These are phyloP conservation scores for Craterocephalus amniculus DNA, from an alignment of 2,797 vertebrate genomes.

Conservation along the genomic window DNA sequence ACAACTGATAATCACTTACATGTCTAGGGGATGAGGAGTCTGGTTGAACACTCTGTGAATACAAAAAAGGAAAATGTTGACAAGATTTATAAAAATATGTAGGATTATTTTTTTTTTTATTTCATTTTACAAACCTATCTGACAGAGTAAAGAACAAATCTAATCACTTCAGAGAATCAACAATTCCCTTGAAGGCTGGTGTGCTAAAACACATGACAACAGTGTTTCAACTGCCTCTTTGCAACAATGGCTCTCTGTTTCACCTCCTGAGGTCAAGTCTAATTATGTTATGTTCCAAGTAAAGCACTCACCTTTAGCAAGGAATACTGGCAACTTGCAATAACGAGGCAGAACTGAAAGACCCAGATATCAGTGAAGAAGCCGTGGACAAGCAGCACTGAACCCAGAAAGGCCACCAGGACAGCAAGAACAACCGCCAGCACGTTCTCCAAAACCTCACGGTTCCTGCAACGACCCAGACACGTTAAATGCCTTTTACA, in stretches of 20 bases:
- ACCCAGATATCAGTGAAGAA: slow-evolving; percentile 99
- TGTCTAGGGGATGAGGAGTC: slow-evolving; percentile 98
- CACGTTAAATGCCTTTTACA: background rate
- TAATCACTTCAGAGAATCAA: background rate
- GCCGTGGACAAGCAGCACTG: slow-evolving; percentile 93
- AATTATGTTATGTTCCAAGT: background rate
- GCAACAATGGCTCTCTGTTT: slow-evolving; percentile 11
- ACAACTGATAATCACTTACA: slow-evolving; percentile 83
- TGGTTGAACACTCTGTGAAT: slow-evolving; percentile 94
- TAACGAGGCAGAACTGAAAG: slow-evolving; percentile 98
- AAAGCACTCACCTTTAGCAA: slow-evolving; percentile 90
- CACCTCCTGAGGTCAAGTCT: background rate
- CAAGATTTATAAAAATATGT: background rate
- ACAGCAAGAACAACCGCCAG: slow-evolving; percentile 93
- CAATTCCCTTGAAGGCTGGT: background rate
- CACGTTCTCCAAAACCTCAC: slow-evolving; percentile 95
- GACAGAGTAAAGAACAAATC: background rate
- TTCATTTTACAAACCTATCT: background rate
- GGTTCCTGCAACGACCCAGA: slow-evolving; percentile 85
- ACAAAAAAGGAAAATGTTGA: slow-evolving; percentile 8
- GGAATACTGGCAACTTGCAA: slow-evolving; percentile 98
- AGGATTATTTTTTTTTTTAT: background rate
- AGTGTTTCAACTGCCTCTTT: background rate
- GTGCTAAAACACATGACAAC: slow-evolving; percentile 4
- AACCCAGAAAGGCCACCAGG: slow-evolving; percentile 97